Base-by-base conservation (phyloP, 2,797 vertebrate genomes). In the Spinus olivaceus region DNA sequence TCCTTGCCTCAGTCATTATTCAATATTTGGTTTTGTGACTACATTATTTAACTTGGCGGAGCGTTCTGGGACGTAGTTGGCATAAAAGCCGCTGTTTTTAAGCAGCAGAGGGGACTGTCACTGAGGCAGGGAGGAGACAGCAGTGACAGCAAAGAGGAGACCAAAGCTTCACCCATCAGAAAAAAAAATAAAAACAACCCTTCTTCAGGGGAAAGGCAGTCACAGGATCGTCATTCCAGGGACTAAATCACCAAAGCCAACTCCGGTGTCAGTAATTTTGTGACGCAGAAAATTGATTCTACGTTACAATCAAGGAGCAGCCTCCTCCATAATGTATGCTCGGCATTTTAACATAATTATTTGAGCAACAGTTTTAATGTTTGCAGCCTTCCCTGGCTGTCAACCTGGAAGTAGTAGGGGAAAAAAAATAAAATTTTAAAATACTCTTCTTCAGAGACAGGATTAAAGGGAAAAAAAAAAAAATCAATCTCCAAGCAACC, bases 331-430 rank as follows among this genome's bases (percentile, higher is more conserved):
- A 96, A 98, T 91, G 97, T 93, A 92, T 94, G 92, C 96, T 95
- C 44, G 32, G 94, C 70, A 32, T 96, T 97, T 97, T 96, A 96
- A 95, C 94, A 71, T 97, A 96, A 98, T 97, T 97, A 97, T 97
- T 96, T 96, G 92, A 3, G 25, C 86, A 95, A 96, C 95, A 37
- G 49, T 96, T 96, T 95, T 90, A 96, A 95, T 69, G 70, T 92
- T 86, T 63, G 72, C 91, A 96, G 88, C 87, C 86, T 91, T 90
- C 74, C 42, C 65, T 21, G 87, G 90, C 93, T 97, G 94, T 97
- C 97, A 97, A 94, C 95, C 66, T 95, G 91, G 72, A 95, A 81
- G 70, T 41, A 82, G 65, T 12, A 13, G 46, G 37, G 6, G 79
- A 80, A 65, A 82, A 82, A 67, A 86, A 86, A 93, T 33, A 88